A percentile compares a stretch with the other conserved stretches of the same genome.
phyloP scores from a whole-genome alignment of 2,888 invertebrate species.

The Peribatodes rhomboidaria region DNA sequence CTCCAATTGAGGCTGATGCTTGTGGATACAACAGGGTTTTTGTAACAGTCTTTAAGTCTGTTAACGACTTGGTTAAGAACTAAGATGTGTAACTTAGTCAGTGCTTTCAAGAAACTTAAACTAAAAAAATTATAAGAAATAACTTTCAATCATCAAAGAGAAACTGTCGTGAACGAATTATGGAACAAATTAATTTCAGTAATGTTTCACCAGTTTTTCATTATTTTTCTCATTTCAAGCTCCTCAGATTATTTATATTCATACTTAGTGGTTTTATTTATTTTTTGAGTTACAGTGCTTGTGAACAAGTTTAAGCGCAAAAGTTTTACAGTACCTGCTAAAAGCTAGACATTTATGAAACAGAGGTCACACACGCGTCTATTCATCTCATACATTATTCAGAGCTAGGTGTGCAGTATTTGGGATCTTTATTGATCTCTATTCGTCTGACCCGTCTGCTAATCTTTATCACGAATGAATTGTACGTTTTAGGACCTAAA shows the following conservation, averaged over 20 bases:
- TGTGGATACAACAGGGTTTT: too few species aligned
- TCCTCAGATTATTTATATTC: neutral
- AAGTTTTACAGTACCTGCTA: neutral
- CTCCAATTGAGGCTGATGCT: too few species aligned
- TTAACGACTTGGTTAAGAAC: too few species aligned
- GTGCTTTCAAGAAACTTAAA: constrained; percentile 2
- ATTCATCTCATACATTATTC: constrained; percentile 7
- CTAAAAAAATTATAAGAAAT: neutral
- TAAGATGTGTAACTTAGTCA: neutral
- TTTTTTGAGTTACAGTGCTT: neutral
- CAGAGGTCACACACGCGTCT: neutral
- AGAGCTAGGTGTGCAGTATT: constrained; percentile 10
- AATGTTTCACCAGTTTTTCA: constrained; percentile 20
- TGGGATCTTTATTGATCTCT: neutral
- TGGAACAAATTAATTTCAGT: neutral
- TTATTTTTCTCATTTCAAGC: neutral
- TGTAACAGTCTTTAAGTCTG: too few species aligned
- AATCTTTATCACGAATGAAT: too few species aligned
- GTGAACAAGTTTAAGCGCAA: neutral
- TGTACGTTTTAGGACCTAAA: neutral
- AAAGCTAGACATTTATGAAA: neutral
- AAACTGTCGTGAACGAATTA: neutral
- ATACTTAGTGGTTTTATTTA: neutral
- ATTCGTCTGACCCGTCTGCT: neutral
- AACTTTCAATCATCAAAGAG: neutral